Conservation (phyloP, 2,888 invertebrate genomes). For the Amorpha juglandis region DNA sequence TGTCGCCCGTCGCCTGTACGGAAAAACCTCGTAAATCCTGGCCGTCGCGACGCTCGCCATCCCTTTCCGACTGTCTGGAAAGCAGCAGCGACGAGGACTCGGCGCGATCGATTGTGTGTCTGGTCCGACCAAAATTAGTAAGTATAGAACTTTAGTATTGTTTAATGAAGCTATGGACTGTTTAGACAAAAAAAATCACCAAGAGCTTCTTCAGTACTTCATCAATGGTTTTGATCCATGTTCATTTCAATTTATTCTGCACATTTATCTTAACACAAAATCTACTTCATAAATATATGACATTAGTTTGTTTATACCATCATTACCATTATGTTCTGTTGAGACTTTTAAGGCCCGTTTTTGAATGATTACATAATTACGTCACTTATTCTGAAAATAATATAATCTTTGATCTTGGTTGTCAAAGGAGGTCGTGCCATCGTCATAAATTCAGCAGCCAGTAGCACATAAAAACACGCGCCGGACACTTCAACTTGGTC, state of each 20-base stretch:
- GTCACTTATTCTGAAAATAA: conserved; percentile 10
- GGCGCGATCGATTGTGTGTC: conserved; percentile 75
- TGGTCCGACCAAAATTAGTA: conserved; percentile 77
- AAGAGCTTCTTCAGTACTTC: too few relatives aligned
- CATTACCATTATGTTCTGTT: neutral
- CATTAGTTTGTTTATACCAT: neutral
- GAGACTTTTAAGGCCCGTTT: neutral
- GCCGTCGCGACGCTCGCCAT: conserved; percentile 72
- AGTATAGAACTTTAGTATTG: conserved; percentile 45
- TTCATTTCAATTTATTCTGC: too few relatives aligned
- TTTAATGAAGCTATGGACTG: too few relatives aligned
- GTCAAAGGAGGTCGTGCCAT: conserved; percentile 2
- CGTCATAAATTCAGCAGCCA: conserved; percentile 14
- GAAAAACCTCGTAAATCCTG: conserved; percentile 65
- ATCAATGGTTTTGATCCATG: too few relatives aligned
- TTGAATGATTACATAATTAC: conserved; percentile 18
- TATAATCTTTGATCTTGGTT: conserved; percentile 12
- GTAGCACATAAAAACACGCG: conserved; percentile 8
- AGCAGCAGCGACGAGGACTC: conserved; percentile 78
- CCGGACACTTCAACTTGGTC: neutral
- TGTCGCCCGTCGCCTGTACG: conserved; percentile 46
- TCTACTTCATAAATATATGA: neutral
- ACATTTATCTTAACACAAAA: too few relatives aligned
- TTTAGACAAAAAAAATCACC: too few relatives aligned
- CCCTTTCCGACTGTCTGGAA: conserved; percentile 79